Evolutionary conservation across 1,140 invertebrate species (phyloP), one percentile per base, ranked within the genome.

Genomic region (Drosophila gunungcola): DNA sequence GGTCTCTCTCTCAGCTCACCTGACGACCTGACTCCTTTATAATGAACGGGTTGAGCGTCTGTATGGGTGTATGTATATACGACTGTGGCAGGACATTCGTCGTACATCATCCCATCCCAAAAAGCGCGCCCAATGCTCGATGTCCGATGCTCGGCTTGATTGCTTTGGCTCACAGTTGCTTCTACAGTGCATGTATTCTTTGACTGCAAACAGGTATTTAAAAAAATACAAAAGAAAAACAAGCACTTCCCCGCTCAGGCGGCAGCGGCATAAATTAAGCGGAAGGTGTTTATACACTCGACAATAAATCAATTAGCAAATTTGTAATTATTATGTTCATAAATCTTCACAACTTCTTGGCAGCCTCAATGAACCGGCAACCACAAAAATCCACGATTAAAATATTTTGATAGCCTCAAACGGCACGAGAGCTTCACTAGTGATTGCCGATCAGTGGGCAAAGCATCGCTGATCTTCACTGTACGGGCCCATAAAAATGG

Each of bases 311-410:
- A 91, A 91, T 91, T 90, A 90, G 62, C 65, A 85, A 91, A 89
- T 91, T 91, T 91, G 82, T 91, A 91, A 91, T 91, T 91, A 91
- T 91, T 91, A 78, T 88, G 80, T 89, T 83, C 84, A 91, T 91
- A 91, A 91, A 91, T 91, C 89, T 86, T 74, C 43, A 38, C 65
- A 52, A 41, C 54, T 61, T 42, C 43, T 45, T 53, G 62, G 69
- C 74, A 74, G 72, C 39, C 60, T 46, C 62, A 61, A 74, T 68
- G 74, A 64, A 45, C 60, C 49, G 53, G 36, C 48, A 45, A 25
- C n/a, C 56, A 41, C 25, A 29, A 45, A 52, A 60, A 80, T 63
- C 48, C 57, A 29, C 43, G 56, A 79, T 84, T 80, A 54, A 84
- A 84, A 76, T 64, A 69, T 74, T 73, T 78, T 72, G 57, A 80